A percentile compares a stretch with the other conserved stretches of the same genome.
phyloP scores from a whole-genome alignment of 2,113 vertebrate species.

The Salvelinus fontinalis region DNA sequence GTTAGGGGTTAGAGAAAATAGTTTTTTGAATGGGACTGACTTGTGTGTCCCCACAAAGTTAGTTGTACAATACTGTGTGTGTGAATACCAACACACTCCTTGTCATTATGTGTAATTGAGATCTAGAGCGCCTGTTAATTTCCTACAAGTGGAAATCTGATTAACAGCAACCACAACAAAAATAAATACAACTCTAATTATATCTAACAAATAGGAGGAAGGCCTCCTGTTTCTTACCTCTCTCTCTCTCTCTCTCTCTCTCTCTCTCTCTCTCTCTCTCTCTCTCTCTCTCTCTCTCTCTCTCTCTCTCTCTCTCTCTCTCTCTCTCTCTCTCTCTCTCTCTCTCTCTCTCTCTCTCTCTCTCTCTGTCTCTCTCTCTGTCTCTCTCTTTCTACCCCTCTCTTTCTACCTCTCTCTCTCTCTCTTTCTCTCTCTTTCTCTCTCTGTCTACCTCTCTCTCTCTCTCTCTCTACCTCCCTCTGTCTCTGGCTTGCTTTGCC shows the following conservation, averaged over 20 bases:
- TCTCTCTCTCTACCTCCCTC: not conserved
- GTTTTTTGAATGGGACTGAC: too few species aligned
- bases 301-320: too few species aligned
- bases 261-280: too few species aligned
- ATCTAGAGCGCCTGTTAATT: slow-evolving; percentile 38
- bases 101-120: slow-evolving; percentile 35
- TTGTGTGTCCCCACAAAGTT: too few species aligned
- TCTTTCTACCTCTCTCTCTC: too few species aligned
- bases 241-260: slow-evolving; percentile 4
- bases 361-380: too few species aligned
- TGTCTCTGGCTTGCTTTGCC: slow-evolving; percentile 47
- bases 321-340: too few species aligned
- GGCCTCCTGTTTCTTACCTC: slow-evolving; percentile 21
- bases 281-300: too few species aligned
- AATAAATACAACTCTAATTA: slow-evolving; percentile 26
- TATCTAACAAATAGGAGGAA: not conserved
- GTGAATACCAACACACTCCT: not conserved
- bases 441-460: too few species aligned
- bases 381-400: accelerated
- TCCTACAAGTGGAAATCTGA: slow-evolving; percentile 32
- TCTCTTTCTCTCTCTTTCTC: accelerated
- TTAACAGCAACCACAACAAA: slow-evolving; percentile 29
- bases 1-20: too few species aligned
- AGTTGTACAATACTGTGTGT: too few species aligned
- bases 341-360: too few species aligned